phyloP scores from a whole-genome alignment of 2,888 invertebrate genomes.

The Lasius fuliginosus region DNA sequence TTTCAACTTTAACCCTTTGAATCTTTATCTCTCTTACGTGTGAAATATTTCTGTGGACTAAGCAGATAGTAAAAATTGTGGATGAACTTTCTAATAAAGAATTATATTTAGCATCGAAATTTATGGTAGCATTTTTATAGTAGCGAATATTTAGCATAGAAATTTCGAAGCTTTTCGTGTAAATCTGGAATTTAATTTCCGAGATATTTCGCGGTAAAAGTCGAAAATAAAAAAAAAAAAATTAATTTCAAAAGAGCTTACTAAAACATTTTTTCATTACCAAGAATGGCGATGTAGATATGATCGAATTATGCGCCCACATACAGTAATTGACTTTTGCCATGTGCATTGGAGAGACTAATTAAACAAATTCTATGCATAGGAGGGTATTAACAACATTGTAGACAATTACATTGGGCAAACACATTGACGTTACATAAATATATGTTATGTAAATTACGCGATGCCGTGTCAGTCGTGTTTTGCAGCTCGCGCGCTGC shows the following conservation, averaged over 20 bases:
- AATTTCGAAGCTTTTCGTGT: background rate
- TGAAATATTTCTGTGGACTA: background rate
- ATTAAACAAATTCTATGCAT: constrained; percentile 14
- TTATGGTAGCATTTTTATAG: background rate
- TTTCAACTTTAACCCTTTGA: constrained; percentile 6
- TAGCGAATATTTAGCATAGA: background rate
- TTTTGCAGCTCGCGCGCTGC: background rate
- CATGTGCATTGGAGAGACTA: background rate
- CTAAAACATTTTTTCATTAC: background rate
- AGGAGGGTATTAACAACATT: background rate
- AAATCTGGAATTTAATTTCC: background rate
- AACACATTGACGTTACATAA: background rate
- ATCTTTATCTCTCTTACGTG: background rate
- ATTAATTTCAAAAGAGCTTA: background rate
- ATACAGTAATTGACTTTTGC: background rate
- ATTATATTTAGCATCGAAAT: background rate
- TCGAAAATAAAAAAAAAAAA: background rate
- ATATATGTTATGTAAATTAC: constrained; percentile 8
- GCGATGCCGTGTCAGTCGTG: background rate
- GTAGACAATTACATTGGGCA: background rate
- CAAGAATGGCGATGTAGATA: background rate
- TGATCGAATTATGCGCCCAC: background rate
- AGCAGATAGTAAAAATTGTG: background rate
- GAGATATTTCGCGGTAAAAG: background rate
- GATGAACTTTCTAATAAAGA: background rate